Evolutionary conservation across 1,140 invertebrate species (phyloP).

Genomic region (Drosophila melanogaster): DNA sequence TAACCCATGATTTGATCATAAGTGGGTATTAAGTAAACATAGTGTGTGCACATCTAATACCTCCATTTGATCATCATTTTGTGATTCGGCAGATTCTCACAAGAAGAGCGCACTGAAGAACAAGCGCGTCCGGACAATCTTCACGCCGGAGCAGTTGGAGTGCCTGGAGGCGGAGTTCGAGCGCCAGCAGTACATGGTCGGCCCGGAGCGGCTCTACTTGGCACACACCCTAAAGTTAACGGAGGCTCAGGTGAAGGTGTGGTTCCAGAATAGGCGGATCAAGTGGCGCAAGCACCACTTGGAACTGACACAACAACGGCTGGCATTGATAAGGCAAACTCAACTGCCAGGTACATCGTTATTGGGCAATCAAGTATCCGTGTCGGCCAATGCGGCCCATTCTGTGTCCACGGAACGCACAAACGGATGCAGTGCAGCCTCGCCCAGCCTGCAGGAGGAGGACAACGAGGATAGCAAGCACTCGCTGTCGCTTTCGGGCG

Average conservation of each 20-base stretch:
- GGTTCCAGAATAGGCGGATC: constrained; percentile 98
- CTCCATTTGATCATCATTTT: background rate
- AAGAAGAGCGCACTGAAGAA: constrained; percentile 83
- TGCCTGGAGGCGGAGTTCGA: constrained; percentile 96
- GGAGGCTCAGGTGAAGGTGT: constrained; percentile 98
- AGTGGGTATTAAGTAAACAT: no score
- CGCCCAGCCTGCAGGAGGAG: constrained; percentile 64
- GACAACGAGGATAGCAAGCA: constrained; percentile 79
- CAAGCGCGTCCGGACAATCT: constrained; percentile 96
- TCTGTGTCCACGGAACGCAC: constrained; percentile 36
- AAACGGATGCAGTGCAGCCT: constrained; percentile 32
- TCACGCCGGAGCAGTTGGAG: constrained; percentile 96
- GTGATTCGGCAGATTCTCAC: constrained; percentile 44
- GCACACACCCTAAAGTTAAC: constrained; percentile 94
- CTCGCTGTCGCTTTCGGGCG: constrained; percentile 49
- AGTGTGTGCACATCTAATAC: no score
- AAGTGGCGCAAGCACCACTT: constrained; percentile 98
- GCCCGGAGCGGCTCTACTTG: constrained; percentile 94
- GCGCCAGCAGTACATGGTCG: constrained; percentile 97
- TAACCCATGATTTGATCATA: no score
- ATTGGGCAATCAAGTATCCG: constrained; percentile 11
- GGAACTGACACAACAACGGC: constrained; percentile 94
- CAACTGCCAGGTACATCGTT: constrained; percentile 63
- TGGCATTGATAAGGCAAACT: constrained; percentile 90
- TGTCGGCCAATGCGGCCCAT: constrained; percentile 21